These are phyloP conservation scores for Peromyscus leucopus DNA, from an alignment of 2,113 vertebrate species.

Conservation along the genomic window DNA sequence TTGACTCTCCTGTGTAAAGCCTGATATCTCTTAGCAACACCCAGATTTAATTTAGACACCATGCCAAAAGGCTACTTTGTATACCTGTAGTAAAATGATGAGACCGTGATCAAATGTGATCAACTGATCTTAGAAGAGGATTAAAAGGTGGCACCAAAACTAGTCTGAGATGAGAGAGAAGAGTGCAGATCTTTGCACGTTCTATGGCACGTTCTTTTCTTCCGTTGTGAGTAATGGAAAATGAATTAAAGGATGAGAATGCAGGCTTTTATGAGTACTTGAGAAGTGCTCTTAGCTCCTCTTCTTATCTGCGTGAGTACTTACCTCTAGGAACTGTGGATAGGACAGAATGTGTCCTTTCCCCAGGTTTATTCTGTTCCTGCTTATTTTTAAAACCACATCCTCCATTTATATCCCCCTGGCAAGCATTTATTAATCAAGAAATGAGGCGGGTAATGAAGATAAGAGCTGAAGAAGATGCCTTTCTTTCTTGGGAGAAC, in stretches of 20 bases:
- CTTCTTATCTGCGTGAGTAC: neutral
- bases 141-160: neutral
- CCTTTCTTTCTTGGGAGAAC: slow-evolving; percentile 25
- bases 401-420: slow-evolving; percentile 6
- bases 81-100: neutral
- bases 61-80: slow-evolving; percentile 24
- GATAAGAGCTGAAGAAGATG: neutral
- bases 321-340: slow-evolving; percentile 18
- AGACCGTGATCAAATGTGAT: slow-evolving; percentile 21
- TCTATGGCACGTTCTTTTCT: neutral
- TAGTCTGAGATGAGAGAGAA: slow-evolving; percentile 1
- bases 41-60: neutral
- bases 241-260: neutral
- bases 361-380: neutral
- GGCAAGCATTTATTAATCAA: slow-evolving; percentile 24
- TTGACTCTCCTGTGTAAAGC: slow-evolving; percentile 1
- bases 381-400: neutral
- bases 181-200: neutral
- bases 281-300: neutral
- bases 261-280: neutral
- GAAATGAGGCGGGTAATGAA: neutral
- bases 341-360: neutral
- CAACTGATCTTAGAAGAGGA: neutral
- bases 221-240: neutral
- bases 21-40: slow-evolving; percentile 47